Evolutionary conservation across 2,113 vertebrate species (phyloP).

Genomic region (Cinclus cinclus): DNA sequence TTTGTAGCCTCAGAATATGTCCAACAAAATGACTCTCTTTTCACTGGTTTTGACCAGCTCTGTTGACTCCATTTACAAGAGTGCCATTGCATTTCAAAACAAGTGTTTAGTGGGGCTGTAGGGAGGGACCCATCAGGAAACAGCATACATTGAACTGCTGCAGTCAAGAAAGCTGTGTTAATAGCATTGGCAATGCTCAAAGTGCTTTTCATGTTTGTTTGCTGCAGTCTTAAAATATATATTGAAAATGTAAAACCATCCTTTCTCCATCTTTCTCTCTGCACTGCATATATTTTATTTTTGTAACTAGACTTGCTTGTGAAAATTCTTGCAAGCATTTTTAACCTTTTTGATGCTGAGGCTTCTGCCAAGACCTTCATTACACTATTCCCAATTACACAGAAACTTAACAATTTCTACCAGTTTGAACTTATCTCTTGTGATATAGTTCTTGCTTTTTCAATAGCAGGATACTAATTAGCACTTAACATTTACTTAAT

Average conservation of each 20-base stretch:
- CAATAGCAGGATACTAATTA: constrained; percentile 58
- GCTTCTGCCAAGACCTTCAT: not conserved
- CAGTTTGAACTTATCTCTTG: not conserved
- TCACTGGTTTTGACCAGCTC: constrained; percentile 1
- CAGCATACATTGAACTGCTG: not conserved
- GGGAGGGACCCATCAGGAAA: not conserved
- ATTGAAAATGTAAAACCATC: constrained; percentile 1
- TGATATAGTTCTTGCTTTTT: not conserved
- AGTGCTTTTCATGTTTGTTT: not conserved
- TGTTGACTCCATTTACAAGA: not conserved
- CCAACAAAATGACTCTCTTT: not conserved
- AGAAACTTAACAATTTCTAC: constrained; percentile 18
- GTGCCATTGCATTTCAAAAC: not conserved
- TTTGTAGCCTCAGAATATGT: not conserved
- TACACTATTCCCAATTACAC: not conserved
- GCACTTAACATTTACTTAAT: constrained; percentile 52
- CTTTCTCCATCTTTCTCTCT: constrained; percentile 5
- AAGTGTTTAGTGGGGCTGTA: not conserved
- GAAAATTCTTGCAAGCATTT: constrained; percentile 46
- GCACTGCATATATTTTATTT: not conserved
- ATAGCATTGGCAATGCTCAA: not conserved
- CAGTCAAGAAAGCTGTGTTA: not conserved
- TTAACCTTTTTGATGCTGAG: constrained; percentile 1
- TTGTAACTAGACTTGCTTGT: not conserved
- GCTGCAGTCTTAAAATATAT: constrained; percentile 10